Base-by-base conservation (phyloP, 2,888 invertebrate species). In the Cryptocephalus primarius region DNA sequence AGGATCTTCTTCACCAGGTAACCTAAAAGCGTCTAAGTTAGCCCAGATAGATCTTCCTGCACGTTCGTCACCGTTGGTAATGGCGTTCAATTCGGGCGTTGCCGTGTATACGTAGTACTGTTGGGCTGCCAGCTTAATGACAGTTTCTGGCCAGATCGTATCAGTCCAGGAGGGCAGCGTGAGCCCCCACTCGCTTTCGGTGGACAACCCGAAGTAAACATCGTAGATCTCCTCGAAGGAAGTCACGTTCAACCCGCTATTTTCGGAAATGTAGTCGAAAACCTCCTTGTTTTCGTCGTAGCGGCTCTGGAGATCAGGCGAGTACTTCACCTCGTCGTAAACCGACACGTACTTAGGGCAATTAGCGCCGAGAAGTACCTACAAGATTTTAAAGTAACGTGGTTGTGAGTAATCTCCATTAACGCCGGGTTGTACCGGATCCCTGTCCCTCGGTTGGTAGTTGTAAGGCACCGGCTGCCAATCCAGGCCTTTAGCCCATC, bases 381-480 rank as follows among this genome's bases (percentile, higher is more conserved):
- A 36, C 13, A 43, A 45, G 32, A 9, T 22, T 32, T 4, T 8
- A n/a, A 12, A 8, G 10, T 10, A 10, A 22, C 2, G 22, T 22
- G 22, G 22, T 22, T 22, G 22, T 22, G 6, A 22, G 22, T 22
- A 22, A 22, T 6, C 6, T 22, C 22, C 22, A 22, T 4, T 6
- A 6, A 22, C 22, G 22, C 2, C 22, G 3, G 22, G 22, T 22
- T 6, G 22, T 22, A 60, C 60, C 13, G 42, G 50, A 48, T 60
- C 61, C 6, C 49, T 10, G n/a, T 46, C 10, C 9, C 31, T 14
- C 1, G 79, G 75, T 56, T 78, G 72, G 13, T 82, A 82, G 60
- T 79, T 79, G 12, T 85, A 76, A n/a, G 85, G 83, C 47, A 86
- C 79, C n/a, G 88, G 88, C 57, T 84, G 83, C 88, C 87, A 88